A percentile compares a stretch with the other conserved stretches of the same genome.
Conservation (phyloP, 92 coral and sea anemone species). For the Blastomussa wellsi region DNA sequence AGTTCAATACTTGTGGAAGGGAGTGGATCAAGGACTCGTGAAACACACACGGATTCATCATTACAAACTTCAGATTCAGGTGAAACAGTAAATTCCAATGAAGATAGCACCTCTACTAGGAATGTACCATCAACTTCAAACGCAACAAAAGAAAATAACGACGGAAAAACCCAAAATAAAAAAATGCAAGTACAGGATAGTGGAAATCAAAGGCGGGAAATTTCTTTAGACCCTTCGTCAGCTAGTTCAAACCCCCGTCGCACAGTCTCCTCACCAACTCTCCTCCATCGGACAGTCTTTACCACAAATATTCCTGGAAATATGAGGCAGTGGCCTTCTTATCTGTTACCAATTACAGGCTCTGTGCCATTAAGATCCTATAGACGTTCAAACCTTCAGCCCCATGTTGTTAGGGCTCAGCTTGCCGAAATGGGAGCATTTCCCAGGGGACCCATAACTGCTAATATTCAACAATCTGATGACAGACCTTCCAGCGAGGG, state of each 20-base stretch:
- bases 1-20: conserved; percentile 6
- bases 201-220: conserved; percentile 13
- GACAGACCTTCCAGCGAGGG: conserved; percentile 26
- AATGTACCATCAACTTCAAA: not conserved
- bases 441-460: conserved; percentile 31
- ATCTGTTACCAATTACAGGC: conserved; percentile 11
- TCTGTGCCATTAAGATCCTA: conserved; percentile 8
- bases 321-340: conserved; percentile 26
- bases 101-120: not conserved
- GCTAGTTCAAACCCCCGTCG: conserved; percentile 40
- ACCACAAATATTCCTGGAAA: conserved; percentile 46
- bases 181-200: conserved; percentile 13
- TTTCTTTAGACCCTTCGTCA: conserved; percentile 8
- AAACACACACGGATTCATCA: conserved; percentile 7
- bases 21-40: not conserved
- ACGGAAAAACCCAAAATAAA: not conserved
- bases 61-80: not conserved
- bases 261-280: conserved; percentile 71
- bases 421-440: conserved; percentile 34
- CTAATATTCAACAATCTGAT: conserved; percentile 13
- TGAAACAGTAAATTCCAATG: conserved; percentile 1
- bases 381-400: conserved; percentile 20
- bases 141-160: not conserved
- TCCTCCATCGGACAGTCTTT: conserved; percentile 75
- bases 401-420: conserved; percentile 37